Conservation (phyloP, 2,113 vertebrate genomes). For the Vidua chalybeata region DNA sequence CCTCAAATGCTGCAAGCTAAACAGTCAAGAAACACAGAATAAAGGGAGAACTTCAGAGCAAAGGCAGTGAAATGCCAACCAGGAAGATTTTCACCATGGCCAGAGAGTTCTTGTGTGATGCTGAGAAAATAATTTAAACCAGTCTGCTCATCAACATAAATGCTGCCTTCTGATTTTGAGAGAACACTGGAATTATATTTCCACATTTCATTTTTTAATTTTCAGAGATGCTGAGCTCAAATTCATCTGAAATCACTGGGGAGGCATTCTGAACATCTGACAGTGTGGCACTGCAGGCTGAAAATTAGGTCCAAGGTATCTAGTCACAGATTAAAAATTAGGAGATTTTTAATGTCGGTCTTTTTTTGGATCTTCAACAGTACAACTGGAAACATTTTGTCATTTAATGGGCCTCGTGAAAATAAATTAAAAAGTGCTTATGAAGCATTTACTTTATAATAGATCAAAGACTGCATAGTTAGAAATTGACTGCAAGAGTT, state of each 20-base stretch:
- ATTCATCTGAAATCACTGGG: neutral
- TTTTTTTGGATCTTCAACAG: neutral
- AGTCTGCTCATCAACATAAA: neutral
- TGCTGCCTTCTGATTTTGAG: neutral
- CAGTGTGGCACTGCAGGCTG: neutral
- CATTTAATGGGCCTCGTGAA: neutral
- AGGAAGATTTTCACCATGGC: neutral
- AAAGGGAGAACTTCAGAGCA: neutral
- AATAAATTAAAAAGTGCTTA: neutral
- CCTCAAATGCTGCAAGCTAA: neutral
- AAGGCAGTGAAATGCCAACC: neutral
- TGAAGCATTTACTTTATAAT: neutral
- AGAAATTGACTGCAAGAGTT: neutral
- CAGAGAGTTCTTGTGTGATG: neutral
- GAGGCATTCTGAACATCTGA: neutral
- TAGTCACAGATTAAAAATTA: neutral
- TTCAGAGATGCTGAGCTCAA: neutral
- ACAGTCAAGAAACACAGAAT: neutral
- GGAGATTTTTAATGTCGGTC: neutral
- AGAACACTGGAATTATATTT: neutral
- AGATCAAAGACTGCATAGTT: neutral
- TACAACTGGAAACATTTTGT: neutral
- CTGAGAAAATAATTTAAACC: neutral
- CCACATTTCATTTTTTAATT: neutral
- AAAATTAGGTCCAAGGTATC: neutral